Evolutionary conservation across 2,113 vertebrate genomes (phyloP), one percentile per base, ranked within the genome.

Genomic region (Drymodes brunneopygia): DNA sequence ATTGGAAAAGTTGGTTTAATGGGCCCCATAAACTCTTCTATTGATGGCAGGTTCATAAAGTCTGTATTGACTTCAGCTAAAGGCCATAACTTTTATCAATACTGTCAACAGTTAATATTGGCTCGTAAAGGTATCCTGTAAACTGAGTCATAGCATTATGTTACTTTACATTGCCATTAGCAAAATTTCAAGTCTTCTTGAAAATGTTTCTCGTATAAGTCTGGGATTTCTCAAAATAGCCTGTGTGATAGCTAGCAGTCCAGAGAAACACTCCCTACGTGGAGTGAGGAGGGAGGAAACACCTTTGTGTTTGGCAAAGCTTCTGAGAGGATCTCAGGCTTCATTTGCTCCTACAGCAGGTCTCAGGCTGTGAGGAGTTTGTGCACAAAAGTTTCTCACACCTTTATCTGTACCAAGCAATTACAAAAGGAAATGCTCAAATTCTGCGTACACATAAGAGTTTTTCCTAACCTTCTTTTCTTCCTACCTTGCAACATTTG

Each of bases 101-200:
- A 98, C 93, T 73, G 94, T 95, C 96, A 97, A 97, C 97, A 94
- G 97, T 96, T 97, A 97, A 95, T 97, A 97, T 95, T 97, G 97
- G 97, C 90, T 88, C 83, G 97, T 86, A 90, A 95, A 87, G 94
- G 84, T 94, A 97, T 96, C 15, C 54, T 79, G 94, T 92, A 96
- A 96, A 93, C 88, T 85, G 88, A 95, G 91, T 91, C 81, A 29
- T 81, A 64, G 88, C 66, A 92, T 93, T 72, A 88, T 58, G 58
- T 45, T 96, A 94, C 78, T 97, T 88, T 64, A 90, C 21, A 38
- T 87, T 75, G 36, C 93, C 61, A 88, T 80, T 92, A 96, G 85
- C 85, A 86, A 81, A 56, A 84, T 72, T 81, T 89, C 89, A 72
- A 58, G 48, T 80, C 80, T 77, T 95, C 83, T 90, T 88, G 87